Conservation (phyloP, 2,888 invertebrate genomes). For the Ceraclea dissimilis region DNA sequence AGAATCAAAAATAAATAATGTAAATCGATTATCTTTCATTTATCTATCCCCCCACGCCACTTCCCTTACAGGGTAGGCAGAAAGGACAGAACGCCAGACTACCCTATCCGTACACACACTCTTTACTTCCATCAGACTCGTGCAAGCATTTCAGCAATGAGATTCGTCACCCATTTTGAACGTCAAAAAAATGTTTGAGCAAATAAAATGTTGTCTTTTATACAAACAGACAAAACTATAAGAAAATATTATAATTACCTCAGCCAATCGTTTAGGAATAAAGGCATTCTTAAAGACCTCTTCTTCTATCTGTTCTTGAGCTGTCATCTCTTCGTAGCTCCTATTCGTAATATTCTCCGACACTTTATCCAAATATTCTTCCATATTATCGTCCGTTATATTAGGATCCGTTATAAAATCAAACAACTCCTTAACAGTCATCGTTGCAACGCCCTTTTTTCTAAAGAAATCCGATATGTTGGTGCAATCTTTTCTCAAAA, state of each 20-base stretch:
- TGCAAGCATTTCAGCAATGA: no score
- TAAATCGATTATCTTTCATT: neutral
- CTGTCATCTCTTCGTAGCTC: conserved; percentile 57
- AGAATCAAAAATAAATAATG: conserved; percentile 28
- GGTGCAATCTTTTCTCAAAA: conserved; percentile 89
- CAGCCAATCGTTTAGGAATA: conserved; percentile 87
- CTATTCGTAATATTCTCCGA: conserved; percentile 60
- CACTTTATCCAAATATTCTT: conserved; percentile 66
- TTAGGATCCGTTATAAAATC: conserved; percentile 92
- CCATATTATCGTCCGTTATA: conserved; percentile 74
- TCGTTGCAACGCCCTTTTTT: conserved; percentile 81
- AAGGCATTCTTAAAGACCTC: conserved; percentile 90
- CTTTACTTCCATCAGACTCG: no score
- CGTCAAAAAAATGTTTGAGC: neutral
- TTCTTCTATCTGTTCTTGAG: conserved; percentile 74
- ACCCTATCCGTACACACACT: no score
- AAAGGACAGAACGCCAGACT: no score
- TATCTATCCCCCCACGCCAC: neutral
- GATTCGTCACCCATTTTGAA: no score
- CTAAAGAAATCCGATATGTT: conserved; percentile 89
- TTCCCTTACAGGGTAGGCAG: no score
- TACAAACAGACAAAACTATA: no score
- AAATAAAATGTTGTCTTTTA: no score
- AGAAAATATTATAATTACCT: conserved; percentile 61
- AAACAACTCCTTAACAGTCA: conserved; percentile 87